Percentiles rank a stretch among this genome's conserved stretches.
phyloP scores from a whole-genome alignment of 2,888 invertebrate species.

The Torymus tubicola region DNA sequence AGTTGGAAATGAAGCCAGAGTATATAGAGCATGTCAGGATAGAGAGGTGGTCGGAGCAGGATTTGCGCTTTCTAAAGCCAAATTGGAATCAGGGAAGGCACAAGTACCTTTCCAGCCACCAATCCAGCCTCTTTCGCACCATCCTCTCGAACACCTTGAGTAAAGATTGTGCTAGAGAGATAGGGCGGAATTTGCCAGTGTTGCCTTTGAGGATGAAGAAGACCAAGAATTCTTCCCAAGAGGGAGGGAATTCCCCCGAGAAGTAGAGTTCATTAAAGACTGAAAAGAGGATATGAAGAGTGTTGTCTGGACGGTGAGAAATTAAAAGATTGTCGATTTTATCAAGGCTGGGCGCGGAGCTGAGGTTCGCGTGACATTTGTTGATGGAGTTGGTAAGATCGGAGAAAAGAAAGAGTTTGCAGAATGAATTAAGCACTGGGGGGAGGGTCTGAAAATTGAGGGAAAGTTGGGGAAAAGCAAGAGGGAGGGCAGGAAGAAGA shows the following conservation, averaged over 20 bases:
- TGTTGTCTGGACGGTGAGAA: neutral
- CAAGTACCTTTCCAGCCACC: neutral
- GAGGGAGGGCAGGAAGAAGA: neutral
- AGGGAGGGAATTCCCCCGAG: neutral
- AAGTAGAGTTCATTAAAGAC: neutral
- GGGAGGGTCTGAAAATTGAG: too few relatives aligned
- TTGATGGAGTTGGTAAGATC: too few relatives aligned
- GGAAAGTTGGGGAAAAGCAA: neutral
- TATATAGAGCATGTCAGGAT: neutral
- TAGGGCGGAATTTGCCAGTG: too few relatives aligned
- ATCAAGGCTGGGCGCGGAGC: conserved; percentile 3
- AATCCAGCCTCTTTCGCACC: neutral
- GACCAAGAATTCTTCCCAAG: neutral
- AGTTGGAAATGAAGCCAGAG: neutral
- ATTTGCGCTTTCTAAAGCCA: neutral
- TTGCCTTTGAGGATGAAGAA: conserved; percentile 2
- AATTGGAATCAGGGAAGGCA: neutral
- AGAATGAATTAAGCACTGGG: too few relatives aligned
- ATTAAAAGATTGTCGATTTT: conserved; percentile 15
- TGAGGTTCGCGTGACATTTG: neutral
- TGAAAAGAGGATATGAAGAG: neutral
- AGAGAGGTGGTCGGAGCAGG: neutral
- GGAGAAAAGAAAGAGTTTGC: too few relatives aligned
- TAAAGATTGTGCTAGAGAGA: too few relatives aligned
- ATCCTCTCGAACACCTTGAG: too few relatives aligned